Evolutionary conservation across 2,797 vertebrate genomes (phyloP), one percentile per base, ranked within the genome.

Genomic region (Eleutherodactylus coqui): DNA sequence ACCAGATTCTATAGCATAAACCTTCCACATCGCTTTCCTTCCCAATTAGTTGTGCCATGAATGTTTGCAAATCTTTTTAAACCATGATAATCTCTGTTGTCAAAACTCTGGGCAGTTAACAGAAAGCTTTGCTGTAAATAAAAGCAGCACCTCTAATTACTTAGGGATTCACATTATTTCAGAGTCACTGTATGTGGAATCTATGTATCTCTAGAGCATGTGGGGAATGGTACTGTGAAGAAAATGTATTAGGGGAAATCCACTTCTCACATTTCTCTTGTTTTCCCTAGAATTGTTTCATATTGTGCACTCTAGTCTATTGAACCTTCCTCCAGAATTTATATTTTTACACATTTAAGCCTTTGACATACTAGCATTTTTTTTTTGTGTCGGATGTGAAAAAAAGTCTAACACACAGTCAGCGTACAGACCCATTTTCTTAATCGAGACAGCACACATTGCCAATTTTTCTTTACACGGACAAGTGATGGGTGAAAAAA

Each of bases 1-100:
- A 79, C 83, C 53, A 76, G 79, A 53, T 80, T 89, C 82, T 83
- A 87, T 87, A 87, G 77, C 69, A 84, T 84, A 87, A 85, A 85
- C 77, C 76, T 60, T 80, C 82, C 76, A 80, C 82, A 87, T 87
- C 77, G 36, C 76, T 87, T 84, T 87, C 34, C 58, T 81, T 84
- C 70, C 70, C 77, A 87, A 87, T 87, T 85, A 87, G 82, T 80
- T 75, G 69, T 75, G 62, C 47, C 21, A 49, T 81, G 58, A 80
- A 62, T 85, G 86, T 85, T 81, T 81, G 77, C 82, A 87, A 84
- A 87, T 87, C 69, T 85, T 70, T 72, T 78, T 85, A 58, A 47
- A 60, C 72, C 51, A 47, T 77, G 70, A 78, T 87, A 87, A 87
- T 87, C 82, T 84, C 67, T 81, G 55, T 87, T 87, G 86, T 87